Evolutionary conservation across 2,797 vertebrate species (phyloP), one percentile per base, ranked within the genome.

Genomic region (Amphiprion clarkii): DNA sequence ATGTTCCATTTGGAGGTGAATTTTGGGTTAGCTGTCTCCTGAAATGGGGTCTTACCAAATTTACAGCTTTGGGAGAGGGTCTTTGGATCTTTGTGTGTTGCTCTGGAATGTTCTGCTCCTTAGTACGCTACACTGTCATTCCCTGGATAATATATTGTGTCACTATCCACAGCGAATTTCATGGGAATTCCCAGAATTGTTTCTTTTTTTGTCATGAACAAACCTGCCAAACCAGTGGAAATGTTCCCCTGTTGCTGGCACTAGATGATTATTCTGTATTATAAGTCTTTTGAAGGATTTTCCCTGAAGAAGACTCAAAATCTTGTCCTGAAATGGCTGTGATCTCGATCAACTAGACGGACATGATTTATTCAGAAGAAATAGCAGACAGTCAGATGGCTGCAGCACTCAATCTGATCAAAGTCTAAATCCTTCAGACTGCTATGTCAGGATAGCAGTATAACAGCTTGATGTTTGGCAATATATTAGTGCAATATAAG

Each of bases 341-440:
- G 62, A 51, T 66, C 53, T 46, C 23, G 3, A 33, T 69, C 40
- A 17, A 21, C 48, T 4, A 6, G 5, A 63, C 48, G 48, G 39
- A 71, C 53, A 23, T 51, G 33, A 66, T 63, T 87, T 76, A 67
- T 74, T 71, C 17, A 59, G 56, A 14, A 48, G 46, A 62, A 31
- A 23, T 59, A 57, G 78, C 64, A 54, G 69, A 65, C 49, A 23
- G 29, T 63, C 65, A 6, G 61, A 67, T 40, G 63, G 10, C 55
- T 31, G 63, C 66, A 36, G 49, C 51, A 46, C 71, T 42, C 61
- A 46, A 69, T 72, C 64, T 77, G 67, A 66, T 79, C 29, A 58
- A 55, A n/a, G 11, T 71, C 51, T 54, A 56, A 76, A 64, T 72
- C 68, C 51, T 14, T 51, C 69, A 25, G 51, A 49, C 58, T 71